Conservation (phyloP, 1,140 invertebrate genomes). For the Drosophila lacteicornis region DNA sequence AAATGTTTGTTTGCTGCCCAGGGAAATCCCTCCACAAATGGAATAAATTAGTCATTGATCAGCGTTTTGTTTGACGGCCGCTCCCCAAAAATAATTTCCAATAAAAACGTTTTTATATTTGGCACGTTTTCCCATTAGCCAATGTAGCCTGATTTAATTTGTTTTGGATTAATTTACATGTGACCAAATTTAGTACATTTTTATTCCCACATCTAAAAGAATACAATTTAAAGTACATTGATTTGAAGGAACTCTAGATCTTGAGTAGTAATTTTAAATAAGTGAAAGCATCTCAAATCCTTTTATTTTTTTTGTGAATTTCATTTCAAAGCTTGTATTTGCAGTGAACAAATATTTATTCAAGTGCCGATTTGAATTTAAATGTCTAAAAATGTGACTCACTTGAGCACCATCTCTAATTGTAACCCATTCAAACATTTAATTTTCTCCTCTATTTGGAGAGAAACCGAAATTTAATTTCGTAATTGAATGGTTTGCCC, state of each 20-base stretch:
- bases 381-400: constrained; percentile 28
- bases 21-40: constrained; percentile 15
- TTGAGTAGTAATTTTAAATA: neutral
- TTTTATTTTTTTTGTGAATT: neutral
- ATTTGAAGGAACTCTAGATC: neutral
- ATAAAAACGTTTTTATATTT: constrained; percentile 22
- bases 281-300: neutral
- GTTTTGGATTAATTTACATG: neutral
- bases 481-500: constrained; percentile 67
- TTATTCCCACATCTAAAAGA: neutral
- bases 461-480: constrained; percentile 69
- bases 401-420: neutral
- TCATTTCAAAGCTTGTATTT: neutral
- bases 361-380: constrained; percentile 36
- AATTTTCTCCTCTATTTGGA: constrained; percentile 31
- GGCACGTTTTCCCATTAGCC: constrained; percentile 14
- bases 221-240: neutral
- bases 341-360: constrained; percentile 36
- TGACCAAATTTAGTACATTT: neutral
- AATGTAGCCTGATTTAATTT: neutral
- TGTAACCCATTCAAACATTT: constrained; percentile 39
- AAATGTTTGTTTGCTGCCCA: constrained; percentile 18
- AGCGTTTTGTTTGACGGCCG: neutral
- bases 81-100: neutral
- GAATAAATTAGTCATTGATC: constrained; percentile 43